These are phyloP conservation scores for Noturus placidus DNA, from an alignment of 2,113 vertebrate genomes.

Conservation along the genomic window DNA sequence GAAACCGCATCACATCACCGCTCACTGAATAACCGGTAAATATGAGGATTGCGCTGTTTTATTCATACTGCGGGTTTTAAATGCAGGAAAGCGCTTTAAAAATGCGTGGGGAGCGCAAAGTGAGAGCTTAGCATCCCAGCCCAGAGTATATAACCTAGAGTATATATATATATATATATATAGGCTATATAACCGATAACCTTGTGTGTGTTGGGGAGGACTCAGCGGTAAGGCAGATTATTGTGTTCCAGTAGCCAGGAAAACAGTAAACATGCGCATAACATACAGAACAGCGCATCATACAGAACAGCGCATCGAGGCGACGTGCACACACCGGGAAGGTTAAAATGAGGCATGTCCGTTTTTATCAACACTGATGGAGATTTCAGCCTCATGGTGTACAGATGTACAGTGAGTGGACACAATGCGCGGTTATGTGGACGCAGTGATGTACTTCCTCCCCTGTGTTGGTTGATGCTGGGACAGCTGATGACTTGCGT, in stretches of 20 bases:
- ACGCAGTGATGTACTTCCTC: not conserved
- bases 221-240: not conserved
- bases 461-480: not conserved
- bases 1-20: constrained; percentile 13
- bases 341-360: not conserved
- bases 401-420: not conserved
- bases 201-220: not conserved
- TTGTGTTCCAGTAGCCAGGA: too few relatives aligned
- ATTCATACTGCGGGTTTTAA: not conserved
- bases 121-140: constrained; percentile 10
- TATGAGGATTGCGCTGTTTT: constrained; percentile 9
- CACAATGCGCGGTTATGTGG: not conserved
- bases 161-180: too few relatives aligned
- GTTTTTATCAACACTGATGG: not conserved
- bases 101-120: not conserved
- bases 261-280: not conserved
- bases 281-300: not conserved
- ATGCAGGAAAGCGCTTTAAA: not conserved
- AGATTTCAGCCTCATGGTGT: not conserved
- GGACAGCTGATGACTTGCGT: constrained; percentile 43
- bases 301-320: not conserved
- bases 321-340: too few relatives aligned
- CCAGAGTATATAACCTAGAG: too few relatives aligned
- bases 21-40: constrained; percentile 27
- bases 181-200: not conserved